Evolutionary conservation across 2,888 invertebrate genomes (phyloP).

Genomic region (Parnassius glacialis): DNA sequence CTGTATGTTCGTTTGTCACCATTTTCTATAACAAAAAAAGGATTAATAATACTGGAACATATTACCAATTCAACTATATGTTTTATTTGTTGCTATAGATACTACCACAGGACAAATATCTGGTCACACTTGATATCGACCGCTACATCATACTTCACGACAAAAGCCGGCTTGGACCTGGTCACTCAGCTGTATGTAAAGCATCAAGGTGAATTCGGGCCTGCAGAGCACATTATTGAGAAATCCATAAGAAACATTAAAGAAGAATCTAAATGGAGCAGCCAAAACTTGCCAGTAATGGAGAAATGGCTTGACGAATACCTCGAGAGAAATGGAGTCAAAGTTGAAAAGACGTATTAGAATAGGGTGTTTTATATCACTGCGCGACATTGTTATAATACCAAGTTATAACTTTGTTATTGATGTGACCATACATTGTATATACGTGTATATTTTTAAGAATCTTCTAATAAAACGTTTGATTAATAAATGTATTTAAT

Average conservation of each 20-base stretch:
- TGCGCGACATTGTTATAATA: too few relatives aligned
- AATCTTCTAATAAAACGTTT: too few relatives aligned
- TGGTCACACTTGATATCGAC: constrained; percentile 89
- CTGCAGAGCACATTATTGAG: constrained; percentile 87
- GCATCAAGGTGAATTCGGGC: constrained; percentile 85
- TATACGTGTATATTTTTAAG: too few relatives aligned
- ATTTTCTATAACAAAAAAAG: too few relatives aligned
- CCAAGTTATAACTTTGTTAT: too few relatives aligned
- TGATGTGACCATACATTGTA: too few relatives aligned
- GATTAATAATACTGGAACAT: too few relatives aligned
- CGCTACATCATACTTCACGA: constrained; percentile 88
- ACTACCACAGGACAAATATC: constrained; percentile 84
- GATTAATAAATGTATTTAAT: too few relatives aligned
- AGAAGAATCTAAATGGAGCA: constrained; percentile 88
- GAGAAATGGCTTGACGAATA: constrained; percentile 84
- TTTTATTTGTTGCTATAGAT: constrained; percentile 63
- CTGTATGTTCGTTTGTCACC: too few relatives aligned
- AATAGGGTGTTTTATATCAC: background rate
- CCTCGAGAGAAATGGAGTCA: constrained; percentile 44
- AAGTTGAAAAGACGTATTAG: constrained; percentile 39
- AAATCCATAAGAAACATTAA: constrained; percentile 87
- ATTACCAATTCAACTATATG: too few relatives aligned
- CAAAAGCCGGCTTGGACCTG: constrained; percentile 86
- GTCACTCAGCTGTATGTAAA: constrained; percentile 84
- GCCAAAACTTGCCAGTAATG: constrained; percentile 87